Percentiles rank a stretch among this genome's conserved stretches.
These are phyloP conservation scores for Leptinotarsa texana DNA, from an alignment of 1,140 invertebrate genomes.

Conservation along the genomic window DNA sequence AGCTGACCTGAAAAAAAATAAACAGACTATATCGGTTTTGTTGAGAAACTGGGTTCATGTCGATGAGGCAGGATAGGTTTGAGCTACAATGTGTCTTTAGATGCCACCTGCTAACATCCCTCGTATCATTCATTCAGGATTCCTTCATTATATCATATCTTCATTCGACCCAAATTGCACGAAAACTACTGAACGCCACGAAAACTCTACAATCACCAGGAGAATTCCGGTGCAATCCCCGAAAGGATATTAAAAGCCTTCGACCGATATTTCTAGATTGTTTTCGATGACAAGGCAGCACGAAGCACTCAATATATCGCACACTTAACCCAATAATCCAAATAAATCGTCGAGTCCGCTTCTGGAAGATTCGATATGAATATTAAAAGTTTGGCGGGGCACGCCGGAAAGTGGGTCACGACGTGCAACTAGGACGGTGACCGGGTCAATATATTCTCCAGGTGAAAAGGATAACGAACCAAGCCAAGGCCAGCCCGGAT, in stretches of 20 bases:
- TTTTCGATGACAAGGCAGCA: not conserved
- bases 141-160: too few species aligned
- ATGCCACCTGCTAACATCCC: too few species aligned
- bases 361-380: constrained; percentile 18
- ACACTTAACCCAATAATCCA: constrained; percentile 5
- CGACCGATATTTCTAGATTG: not conserved
- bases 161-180: too few species aligned
- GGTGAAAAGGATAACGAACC: constrained; percentile 35
- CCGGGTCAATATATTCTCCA: constrained; percentile 40
- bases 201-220: not conserved
- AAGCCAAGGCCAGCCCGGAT: constrained; percentile 28
- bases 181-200: too few species aligned
- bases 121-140: too few species aligned
- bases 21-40: too few species aligned
- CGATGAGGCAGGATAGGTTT: too few species aligned
- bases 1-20: too few species aligned
- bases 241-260: not conserved
- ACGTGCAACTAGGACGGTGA: constrained; percentile 36
- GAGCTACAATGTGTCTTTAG: too few species aligned
- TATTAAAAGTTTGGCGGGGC: constrained; percentile 26
- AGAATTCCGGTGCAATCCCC: not conserved
- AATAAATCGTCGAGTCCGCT: constrained; percentile 9
- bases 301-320: not conserved
- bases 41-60: too few species aligned
- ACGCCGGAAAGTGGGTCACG: constrained; percentile 36